These are phyloP conservation scores for Pandion haliaetus DNA, from an alignment of 2,113 vertebrate species.

Conservation along the genomic window DNA sequence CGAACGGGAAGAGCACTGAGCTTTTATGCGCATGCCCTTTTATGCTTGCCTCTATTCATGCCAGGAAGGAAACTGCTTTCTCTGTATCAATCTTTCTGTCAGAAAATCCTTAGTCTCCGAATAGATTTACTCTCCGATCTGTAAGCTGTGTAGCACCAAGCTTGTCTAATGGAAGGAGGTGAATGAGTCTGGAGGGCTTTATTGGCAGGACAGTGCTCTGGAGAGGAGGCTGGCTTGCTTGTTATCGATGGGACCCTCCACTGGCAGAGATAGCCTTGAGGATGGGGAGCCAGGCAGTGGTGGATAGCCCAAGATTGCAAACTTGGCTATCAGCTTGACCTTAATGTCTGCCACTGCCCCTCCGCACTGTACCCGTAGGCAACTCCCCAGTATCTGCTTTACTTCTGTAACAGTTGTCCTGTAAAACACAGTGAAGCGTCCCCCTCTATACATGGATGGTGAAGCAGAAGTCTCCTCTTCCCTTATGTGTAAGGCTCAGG, in stretches of 20 bases:
- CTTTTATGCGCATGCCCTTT: not conserved
- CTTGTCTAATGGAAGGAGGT: not conserved
- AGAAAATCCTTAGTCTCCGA: slow-evolving; percentile 41
- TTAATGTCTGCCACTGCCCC: not conserved
- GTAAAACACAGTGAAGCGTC: not conserved
- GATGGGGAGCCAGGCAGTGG: not conserved
- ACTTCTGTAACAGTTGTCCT: not conserved
- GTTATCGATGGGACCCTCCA: not conserved
- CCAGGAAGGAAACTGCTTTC: not conserved
- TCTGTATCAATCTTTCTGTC: slow-evolving; percentile 34
- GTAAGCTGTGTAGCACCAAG: not conserved
- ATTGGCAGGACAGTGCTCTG: not conserved
- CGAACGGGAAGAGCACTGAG: not conserved
- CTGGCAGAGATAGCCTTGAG: not conserved
- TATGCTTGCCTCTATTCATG: not conserved
- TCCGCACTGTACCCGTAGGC: not conserved
- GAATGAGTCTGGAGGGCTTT: not conserved
- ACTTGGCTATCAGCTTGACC: not conserved
- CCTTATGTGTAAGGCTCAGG: not conserved
- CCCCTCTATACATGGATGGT: not conserved
- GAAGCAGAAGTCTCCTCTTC: not conserved
- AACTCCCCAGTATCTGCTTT: not conserved
- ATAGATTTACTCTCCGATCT: slow-evolving; percentile 8
- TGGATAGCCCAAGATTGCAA: not conserved
- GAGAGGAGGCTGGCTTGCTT: not conserved